These are phyloP conservation scores for Mirounga angustirostris DNA, from an alignment of 2,113 vertebrate genomes.

Conservation along the genomic window DNA sequence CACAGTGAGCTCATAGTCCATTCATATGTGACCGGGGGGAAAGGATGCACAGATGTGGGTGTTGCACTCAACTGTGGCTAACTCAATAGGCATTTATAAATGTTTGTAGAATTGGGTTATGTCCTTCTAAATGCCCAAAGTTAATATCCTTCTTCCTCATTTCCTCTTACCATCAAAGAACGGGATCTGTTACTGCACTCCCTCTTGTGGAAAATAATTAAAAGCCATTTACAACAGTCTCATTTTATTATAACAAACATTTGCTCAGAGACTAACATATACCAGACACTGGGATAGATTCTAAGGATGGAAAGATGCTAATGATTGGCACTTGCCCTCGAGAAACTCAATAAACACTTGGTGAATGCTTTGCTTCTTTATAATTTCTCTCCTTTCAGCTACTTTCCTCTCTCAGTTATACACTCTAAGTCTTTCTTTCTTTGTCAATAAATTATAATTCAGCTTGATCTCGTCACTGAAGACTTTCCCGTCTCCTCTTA, in stretches of 20 bases:
- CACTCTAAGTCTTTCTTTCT: background rate
- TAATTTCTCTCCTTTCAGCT: background rate
- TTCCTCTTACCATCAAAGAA: constrained; percentile 34
- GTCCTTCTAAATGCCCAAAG: background rate
- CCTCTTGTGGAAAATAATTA: background rate
- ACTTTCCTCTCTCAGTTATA: background rate
- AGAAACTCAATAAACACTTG: background rate
- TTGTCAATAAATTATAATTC: background rate
- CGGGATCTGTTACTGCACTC: background rate
- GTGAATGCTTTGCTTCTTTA: background rate
- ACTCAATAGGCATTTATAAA: background rate
- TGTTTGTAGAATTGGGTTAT: background rate
- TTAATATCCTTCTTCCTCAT: constrained; percentile 33
- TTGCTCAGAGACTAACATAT: background rate
- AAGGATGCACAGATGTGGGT: background rate
- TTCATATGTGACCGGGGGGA: background rate
- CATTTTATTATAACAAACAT: background rate
- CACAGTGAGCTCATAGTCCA: background rate
- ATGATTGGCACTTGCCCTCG: background rate
- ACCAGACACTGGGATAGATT: background rate
- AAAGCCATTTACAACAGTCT: background rate
- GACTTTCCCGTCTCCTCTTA: background rate
- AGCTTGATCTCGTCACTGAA: background rate
- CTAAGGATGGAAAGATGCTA: background rate
- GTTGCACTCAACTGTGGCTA: background rate